Base-by-base conservation (phyloP, 2,797 vertebrate genomes). In the Phoebastria nigripes region DNA sequence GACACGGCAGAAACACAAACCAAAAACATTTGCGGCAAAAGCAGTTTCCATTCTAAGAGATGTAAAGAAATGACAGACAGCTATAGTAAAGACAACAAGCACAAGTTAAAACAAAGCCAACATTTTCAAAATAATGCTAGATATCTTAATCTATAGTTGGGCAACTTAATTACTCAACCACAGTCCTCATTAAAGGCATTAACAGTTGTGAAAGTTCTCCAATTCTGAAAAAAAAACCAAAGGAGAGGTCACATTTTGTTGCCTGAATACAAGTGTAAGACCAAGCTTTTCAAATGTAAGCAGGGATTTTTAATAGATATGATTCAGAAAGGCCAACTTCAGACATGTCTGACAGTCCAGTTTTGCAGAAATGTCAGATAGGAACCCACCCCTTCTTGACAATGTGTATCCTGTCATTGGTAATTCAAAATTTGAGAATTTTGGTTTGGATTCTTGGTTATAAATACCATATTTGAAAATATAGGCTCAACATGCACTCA, bases 41-140 rank as follows among this genome's bases (percentile, higher is more conserved):
- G 25, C 39, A 51, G 12, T 69, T 79, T 37, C 28, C 8, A 3
- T 87, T 72, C 46, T 35, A 47, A 51, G 39, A 91, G 41, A 44
- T 24, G 14, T 51, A 65, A 81, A 46, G n/a, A 61, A 79, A 76
- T 51, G 42, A n/a, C 80, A 86, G 88, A 25, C 15, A 31, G 37
- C 42, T 88, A 7, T 24, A 47, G 21, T 24, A 55, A 72, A 70
- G 65, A 28, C 26, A 76, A 29, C 3, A 22, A 73, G 35, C 35
- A 47, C 62, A 82, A 92, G 74, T 77, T 76, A 87, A 73, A 96
- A 73, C 78, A 84, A 59, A 82, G 71, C 12, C 2, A 92, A n/a
- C 18, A 29, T 84, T 94, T 95, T 90, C 70, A 82, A 93, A 89
- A 80, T 76, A 35, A 25, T 66, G n/a, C 31, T 82, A 39, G 11